Conservation (phyloP, 2,113 vertebrate species). For the Pardalotus punctatus region DNA sequence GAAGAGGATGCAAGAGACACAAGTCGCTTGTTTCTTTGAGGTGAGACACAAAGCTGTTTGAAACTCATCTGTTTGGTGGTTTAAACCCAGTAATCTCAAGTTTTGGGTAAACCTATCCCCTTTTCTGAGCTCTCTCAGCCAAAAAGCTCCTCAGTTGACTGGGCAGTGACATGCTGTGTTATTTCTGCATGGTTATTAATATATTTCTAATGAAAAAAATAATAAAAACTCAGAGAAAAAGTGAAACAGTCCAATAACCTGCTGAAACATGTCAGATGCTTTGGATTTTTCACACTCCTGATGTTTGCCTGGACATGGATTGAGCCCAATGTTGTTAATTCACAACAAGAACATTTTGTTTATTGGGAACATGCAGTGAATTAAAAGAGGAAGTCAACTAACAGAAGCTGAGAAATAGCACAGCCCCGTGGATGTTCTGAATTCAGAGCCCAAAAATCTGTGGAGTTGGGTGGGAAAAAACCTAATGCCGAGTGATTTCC, state of each 20-base stretch:
- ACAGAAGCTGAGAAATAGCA: neutral
- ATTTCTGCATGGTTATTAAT: neutral
- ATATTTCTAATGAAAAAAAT: neutral
- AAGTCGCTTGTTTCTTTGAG: neutral
- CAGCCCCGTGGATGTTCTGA: neutral
- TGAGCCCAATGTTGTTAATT: neutral
- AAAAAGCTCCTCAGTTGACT: neutral
- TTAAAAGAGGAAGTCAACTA: neutral
- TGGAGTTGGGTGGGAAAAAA: neutral
- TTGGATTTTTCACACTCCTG: neutral
- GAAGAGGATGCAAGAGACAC: fast-evolving
- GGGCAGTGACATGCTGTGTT: neutral
- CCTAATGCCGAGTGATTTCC: neutral
- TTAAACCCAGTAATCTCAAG: neutral
- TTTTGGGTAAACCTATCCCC: neutral
- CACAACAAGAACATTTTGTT: neutral
- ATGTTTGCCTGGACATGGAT: neutral
- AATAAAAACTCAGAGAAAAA: neutral
- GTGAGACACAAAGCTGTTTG: neutral
- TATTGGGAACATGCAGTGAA: neutral
- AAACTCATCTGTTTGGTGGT: neutral
- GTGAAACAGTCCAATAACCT: neutral
- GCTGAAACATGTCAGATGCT: neutral
- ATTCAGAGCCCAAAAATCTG: neutral
- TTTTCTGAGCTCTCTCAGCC: neutral